Conservation (phyloP, 2,113 vertebrate genomes). For the Colaptes auratus region DNA sequence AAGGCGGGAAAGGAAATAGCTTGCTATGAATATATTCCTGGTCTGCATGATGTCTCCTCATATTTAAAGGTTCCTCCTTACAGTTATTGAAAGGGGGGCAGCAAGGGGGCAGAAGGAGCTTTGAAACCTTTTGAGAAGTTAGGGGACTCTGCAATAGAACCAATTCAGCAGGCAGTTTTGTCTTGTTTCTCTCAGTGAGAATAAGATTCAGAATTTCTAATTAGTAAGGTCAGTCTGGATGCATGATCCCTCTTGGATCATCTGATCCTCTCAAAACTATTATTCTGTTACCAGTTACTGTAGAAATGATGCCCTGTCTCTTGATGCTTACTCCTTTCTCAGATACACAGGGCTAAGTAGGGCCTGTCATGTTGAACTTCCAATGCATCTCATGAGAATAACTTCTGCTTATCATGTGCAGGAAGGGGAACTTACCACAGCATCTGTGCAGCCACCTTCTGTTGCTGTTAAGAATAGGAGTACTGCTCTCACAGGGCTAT, state of each 20-base stretch:
- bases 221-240: background rate
- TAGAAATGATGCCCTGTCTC: background rate
- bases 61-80: slow-evolving; percentile 32
- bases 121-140: slow-evolving; percentile 1
- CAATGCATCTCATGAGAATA: background rate
- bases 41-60: slow-evolving; percentile 33
- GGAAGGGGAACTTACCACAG: background rate
- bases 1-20: slow-evolving; percentile 61
- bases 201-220: background rate
- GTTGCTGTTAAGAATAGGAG: background rate
- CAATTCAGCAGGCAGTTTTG: background rate
- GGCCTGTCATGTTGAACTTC: background rate
- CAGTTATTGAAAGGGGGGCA: background rate
- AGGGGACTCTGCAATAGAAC: background rate
- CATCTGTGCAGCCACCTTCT: background rate
- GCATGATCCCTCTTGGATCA: background rate
- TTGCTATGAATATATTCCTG: slow-evolving; percentile 32
- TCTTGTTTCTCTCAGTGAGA: background rate
- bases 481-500: background rate
- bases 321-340: background rate
- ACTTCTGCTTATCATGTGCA: background rate
- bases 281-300: background rate
- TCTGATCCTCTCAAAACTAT: background rate
- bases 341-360: background rate
- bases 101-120: background rate